Evolutionary conservation across 2,113 vertebrate genomes (phyloP), one percentile per base, ranked within the genome.

Genomic region (Azemiops feae): DNA sequence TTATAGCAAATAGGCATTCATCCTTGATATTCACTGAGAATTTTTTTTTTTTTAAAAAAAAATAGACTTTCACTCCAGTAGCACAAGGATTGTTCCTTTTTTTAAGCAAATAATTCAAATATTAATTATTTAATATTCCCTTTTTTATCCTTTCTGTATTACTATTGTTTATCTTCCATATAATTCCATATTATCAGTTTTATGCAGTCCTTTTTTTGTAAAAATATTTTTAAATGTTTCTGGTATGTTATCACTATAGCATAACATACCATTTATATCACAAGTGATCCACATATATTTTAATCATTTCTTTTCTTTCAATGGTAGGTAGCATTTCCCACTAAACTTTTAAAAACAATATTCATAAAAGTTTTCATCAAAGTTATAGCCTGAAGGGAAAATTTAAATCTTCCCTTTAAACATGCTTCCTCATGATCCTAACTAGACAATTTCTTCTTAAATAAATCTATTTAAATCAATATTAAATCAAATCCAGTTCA

Each of bases 1-100:
- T 47, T 85, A 85, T 50, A 25, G 23, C 86, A 93, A 85, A 91
- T 89, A 87, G 50, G 89, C 64, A n/a, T 45, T 93, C 53, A 43
- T 52, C 43, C 60, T 50, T 88, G 86, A 27, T 91, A 57, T 60
- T 91, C 88, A 89, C 50, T 88, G 87, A 91, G 74, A 89, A 91
- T 89, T 30, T 55, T 14, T 74, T 89, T 87, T 55, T 93, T 93
- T 3, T n/a, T n/a, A n/a, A 54, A 54, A 50, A 50, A 5, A 39
- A 93, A 91, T 91, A 60, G 60, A 20, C 60, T 60, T 89, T 54
- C 53, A 88, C 43, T 85, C 8, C n/a, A 91, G 52, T 23, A 52
- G 64, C 30, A 89, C n/a, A 88, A 85, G 27, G 12, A 85, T 58
- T 69, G 47, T 85, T 50, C 81, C 50, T 39, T 23, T 53, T 6